A percentile compares a stretch with the other conserved stretches of the same genome.
These are phyloP conservation scores for Pagetopsis macropterus DNA, from an alignment of 2,797 vertebrate genomes.

Conservation along the genomic window DNA sequence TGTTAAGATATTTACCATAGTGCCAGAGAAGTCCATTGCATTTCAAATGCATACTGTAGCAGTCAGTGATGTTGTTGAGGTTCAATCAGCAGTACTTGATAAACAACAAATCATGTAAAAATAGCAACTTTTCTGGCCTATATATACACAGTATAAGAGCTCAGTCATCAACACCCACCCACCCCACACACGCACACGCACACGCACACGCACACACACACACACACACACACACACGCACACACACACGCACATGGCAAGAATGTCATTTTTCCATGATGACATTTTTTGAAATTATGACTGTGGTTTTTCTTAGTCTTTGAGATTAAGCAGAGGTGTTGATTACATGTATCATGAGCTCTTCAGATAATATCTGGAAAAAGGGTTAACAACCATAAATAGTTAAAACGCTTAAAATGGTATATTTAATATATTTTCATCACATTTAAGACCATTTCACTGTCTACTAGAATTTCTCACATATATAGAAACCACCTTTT, in stretches of 20 bases:
- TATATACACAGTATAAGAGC: conserved; percentile 24
- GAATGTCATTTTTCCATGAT: conserved; percentile 47
- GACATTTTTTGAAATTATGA: conserved; percentile 5
- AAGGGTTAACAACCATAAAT: background rate
- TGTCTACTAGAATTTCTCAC: no score
- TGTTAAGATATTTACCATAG: conserved; percentile 57
- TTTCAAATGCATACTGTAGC: conserved; percentile 39
- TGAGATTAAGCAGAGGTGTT: conserved; percentile 9
- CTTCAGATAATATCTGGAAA: background rate
- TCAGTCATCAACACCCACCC: conserved; percentile 18
- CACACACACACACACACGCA: no score
- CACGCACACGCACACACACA: background rate
- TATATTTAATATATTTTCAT: no score
- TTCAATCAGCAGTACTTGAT: background rate
- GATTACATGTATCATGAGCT: background rate
- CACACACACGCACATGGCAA: background rate
- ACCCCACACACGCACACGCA: no score
- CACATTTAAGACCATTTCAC: no score
- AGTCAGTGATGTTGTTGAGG: background rate
- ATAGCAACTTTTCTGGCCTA: background rate
- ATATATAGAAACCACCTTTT: no score
- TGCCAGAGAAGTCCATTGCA: background rate
- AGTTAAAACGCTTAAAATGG: background rate
- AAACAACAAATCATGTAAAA: background rate
- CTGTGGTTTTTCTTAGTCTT: background rate